phyloP scores from a whole-genome alignment of 1,140 invertebrate species.

The Papilio xuthus region DNA sequence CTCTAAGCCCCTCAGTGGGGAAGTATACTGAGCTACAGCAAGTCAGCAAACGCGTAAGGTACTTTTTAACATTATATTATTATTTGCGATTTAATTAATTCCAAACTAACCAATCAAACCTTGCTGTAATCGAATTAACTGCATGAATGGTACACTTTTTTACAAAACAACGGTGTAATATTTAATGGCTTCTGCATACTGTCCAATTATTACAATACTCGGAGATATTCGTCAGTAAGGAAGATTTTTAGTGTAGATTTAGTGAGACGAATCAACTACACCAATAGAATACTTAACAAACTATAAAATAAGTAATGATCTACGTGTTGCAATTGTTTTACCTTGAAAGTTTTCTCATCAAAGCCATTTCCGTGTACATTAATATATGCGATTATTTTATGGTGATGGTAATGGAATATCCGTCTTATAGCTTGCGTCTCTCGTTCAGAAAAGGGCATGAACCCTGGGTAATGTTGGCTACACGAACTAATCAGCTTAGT shows the following conservation, averaged over 20 bases:
- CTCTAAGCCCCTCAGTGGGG: too few relatives aligned
- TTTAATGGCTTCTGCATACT: too few relatives aligned
- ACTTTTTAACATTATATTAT: too few relatives aligned
- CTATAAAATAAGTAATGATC: not conserved
- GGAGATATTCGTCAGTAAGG: not conserved
- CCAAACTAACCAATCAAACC: too few relatives aligned
- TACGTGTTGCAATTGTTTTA: constrained; percentile 7
- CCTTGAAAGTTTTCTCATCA: constrained; percentile 51
- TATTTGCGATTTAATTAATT: too few relatives aligned
- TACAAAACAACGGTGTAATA: not conserved
- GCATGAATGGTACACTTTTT: not conserved
- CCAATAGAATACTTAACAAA: not conserved
- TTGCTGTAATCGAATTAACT: too few relatives aligned
- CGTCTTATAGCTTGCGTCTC: constrained; percentile 85
- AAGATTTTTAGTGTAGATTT: too few relatives aligned
- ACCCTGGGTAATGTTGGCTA: constrained; percentile 86
- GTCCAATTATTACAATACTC: too few relatives aligned
- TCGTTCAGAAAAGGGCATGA: constrained; percentile 87
- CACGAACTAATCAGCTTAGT: constrained; percentile 83
- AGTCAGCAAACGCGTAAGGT: too few relatives aligned
- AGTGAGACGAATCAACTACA: not conserved
- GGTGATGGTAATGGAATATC: constrained; percentile 69
- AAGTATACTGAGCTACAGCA: too few relatives aligned
- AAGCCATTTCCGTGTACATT: constrained; percentile 60
- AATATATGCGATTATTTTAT: constrained; percentile 67